Percentiles rank a stretch among this genome's conserved stretches.
Conservation (phyloP, 2,113 vertebrate genomes). For the Saguinus imperator region DNA sequence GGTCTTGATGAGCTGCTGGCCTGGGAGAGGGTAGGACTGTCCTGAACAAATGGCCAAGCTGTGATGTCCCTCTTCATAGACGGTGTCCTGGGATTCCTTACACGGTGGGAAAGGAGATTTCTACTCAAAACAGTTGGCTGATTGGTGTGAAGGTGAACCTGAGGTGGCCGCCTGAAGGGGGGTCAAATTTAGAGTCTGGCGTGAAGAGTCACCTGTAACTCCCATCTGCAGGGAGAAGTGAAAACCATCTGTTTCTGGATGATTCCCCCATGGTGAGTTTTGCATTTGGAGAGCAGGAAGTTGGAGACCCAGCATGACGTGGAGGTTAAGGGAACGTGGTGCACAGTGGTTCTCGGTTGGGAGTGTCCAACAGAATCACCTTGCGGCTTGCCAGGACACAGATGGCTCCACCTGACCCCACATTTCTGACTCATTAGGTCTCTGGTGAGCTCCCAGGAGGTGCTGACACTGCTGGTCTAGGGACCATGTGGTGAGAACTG, state of each 20-base stretch:
- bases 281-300: not conserved
- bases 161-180: not conserved
- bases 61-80: not conserved
- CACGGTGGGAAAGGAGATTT: not conserved
- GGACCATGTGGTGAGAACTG: not conserved
- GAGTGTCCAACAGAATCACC: not conserved
- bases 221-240: not conserved
- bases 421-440: not conserved
- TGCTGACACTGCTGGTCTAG: not conserved
- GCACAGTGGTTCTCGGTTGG: not conserved
- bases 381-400: not conserved
- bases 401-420: not conserved
- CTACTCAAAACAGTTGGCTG: not conserved
- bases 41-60: not conserved
- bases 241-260: not conserved
- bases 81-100: not conserved
- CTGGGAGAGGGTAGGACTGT: not conserved
- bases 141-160: not conserved
- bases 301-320: not conserved
- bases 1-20: not conserved
- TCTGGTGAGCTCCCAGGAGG: not conserved
- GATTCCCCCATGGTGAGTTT: not conserved
- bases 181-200: not conserved
- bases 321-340: not conserved
- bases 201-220: not conserved